phyloP scores from a whole-genome alignment of 1,140 invertebrate species.

The Pollicipes pollicipes region DNA sequence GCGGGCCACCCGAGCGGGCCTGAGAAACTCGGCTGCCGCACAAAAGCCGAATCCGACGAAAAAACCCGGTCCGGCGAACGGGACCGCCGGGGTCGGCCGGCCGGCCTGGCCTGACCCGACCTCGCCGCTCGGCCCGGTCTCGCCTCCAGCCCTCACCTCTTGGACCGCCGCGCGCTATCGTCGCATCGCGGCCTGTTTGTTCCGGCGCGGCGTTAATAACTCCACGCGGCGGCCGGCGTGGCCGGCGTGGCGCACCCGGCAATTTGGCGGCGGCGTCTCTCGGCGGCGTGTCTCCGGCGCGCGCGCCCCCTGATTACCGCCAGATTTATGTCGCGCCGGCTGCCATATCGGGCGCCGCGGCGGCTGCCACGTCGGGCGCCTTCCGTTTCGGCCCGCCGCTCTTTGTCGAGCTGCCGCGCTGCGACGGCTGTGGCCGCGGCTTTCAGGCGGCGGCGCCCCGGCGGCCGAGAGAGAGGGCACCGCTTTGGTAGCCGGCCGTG shows the following conservation, averaged over 20 bases:
- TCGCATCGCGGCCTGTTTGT: background rate
- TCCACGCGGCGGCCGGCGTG: background rate
- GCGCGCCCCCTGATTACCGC: background rate
- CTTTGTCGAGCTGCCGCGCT: background rate
- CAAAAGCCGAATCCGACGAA: background rate
- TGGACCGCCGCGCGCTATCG: background rate
- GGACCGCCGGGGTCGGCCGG: too few species aligned
- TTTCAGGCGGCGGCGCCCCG: background rate
- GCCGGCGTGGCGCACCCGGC: background rate
- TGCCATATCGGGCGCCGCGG: background rate
- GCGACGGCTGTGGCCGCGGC: background rate
- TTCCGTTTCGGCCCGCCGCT: background rate
- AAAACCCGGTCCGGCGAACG: too few species aligned
- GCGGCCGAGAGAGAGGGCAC: too few species aligned
- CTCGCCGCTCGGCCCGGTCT: too few species aligned
- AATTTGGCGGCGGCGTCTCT: background rate
- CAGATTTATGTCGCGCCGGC: background rate
- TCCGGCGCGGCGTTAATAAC: background rate
- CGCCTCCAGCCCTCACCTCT: background rate
- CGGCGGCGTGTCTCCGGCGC: background rate
- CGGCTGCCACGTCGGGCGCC: background rate
- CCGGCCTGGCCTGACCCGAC: too few species aligned
- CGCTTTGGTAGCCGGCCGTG: too few species aligned
- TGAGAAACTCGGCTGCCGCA: background rate
- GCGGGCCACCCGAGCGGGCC: background rate